A percentile compares a stretch with the other conserved stretches of the same genome.
Evolutionary conservation across 2,888 invertebrate species (phyloP).

Genomic region (Clusia tigrina): DNA sequence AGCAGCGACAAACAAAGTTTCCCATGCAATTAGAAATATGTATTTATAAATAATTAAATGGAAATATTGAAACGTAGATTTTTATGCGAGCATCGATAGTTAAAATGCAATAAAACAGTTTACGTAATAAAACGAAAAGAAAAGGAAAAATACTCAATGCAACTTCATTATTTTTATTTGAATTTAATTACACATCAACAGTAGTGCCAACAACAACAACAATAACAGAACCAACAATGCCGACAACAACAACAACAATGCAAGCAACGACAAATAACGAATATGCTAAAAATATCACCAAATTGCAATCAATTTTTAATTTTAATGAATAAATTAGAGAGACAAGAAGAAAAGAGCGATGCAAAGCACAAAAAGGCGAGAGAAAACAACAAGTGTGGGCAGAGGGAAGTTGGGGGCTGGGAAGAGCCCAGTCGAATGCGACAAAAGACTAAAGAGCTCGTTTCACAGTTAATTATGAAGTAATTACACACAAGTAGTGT

Average conservation of each 20-base stretch:
- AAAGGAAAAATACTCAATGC: no score
- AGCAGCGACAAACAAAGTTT: no score
- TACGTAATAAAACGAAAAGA: no score
- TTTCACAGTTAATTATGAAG: slow-evolving; percentile 3
- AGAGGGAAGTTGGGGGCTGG: background rate
- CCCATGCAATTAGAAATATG: no score
- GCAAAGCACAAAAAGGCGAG: background rate
- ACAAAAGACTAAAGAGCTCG: background rate
- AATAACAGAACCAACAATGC: background rate
- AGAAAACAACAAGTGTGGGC: background rate
- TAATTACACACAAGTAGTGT: no score
- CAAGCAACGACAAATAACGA: background rate
- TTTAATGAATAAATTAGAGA: background rate
- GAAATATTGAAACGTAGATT: no score
- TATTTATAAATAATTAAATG: no score
- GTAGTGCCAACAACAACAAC: background rate
- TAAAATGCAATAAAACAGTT: no score
- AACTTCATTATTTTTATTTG: no score
- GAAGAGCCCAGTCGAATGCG: background rate
- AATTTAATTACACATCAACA: background rate
- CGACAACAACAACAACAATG: background rate
- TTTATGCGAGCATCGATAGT: no score
- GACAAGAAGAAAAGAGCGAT: background rate
- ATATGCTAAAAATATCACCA: background rate
- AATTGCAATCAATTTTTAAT: background rate